Evolutionary conservation across 2,113 vertebrate species (phyloP).

Genomic region (Cyprinodon brontotheroides): DNA sequence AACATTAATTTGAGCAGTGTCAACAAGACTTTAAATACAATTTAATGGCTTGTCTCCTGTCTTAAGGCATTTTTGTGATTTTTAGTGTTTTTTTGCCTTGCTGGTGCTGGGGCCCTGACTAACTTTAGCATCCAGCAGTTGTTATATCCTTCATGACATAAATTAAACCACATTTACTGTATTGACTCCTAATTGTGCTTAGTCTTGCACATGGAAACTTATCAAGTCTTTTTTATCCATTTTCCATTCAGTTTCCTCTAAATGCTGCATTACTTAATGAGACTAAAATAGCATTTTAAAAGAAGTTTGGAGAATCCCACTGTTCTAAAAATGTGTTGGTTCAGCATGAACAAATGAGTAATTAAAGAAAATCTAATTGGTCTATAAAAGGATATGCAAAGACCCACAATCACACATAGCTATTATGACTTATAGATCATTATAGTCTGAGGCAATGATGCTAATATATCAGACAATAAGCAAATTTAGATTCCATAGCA

Average conservation of each 20-base stretch:
- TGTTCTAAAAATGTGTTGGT: conserved; percentile 22
- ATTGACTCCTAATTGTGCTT: conserved; percentile 38
- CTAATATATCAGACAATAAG: neutral
- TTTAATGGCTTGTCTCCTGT: too few relatives aligned
- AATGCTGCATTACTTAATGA: conserved; percentile 14
- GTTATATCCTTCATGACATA: neutral
- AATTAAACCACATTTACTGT: conserved; percentile 41
- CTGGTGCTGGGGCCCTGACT: too few relatives aligned
- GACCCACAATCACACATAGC: conserved; percentile 2
- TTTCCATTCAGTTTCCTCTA: conserved; percentile 40
- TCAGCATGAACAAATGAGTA: conserved; percentile 27
- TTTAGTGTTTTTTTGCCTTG: too few relatives aligned
- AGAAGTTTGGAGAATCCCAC: conserved; percentile 2
- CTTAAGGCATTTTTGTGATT: conserved; percentile 35
- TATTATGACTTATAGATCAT: neutral
- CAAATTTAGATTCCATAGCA: neutral
- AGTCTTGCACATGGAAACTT: conserved; percentile 41
- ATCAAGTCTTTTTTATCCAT: conserved; percentile 56
- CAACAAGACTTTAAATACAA: too few relatives aligned
- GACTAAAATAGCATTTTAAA: neutral
- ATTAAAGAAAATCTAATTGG: conserved; percentile 22
- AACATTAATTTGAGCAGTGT: too few relatives aligned
- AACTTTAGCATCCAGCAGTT: too few relatives aligned
- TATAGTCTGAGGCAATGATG: neutral
- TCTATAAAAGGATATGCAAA: neutral